Base-by-base conservation (phyloP, 2,113 vertebrate species). In the Passer montanus region DNA sequence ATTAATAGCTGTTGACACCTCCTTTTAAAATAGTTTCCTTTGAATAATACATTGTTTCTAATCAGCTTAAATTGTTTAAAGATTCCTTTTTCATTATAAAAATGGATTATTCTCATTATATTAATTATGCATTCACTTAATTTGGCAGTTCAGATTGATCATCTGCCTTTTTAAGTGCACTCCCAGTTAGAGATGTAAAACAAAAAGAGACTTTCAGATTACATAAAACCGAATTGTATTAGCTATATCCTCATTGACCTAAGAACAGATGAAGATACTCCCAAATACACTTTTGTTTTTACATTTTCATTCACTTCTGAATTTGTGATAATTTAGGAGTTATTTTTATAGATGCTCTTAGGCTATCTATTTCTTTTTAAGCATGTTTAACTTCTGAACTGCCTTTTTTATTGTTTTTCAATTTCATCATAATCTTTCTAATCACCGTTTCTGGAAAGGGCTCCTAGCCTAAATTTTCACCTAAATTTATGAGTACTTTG, bases 21-120 rank as follows among this genome's bases (percentile, higher is more conserved):
- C 31, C 8, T 75, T 87, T 94, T 92, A 69, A 85, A 96, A 80
- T 79, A 87, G 75, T 82, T 95, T 88, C 66, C 41, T 94, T 85
- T 96, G 84, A 96, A 97, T 97, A 90, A 97, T 94, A 53, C 76
- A 96, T 94, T 79, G 30, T 87, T 90, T 93, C 88, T 96, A 94
- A 93, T 95, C 93, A 94, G 23, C 55, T 68, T 67, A 59, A 92
- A 94, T 84, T 92, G 82, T 83, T 86, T 89, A 93, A 93, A 37
- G 14, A 83, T 75, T 84, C 62, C 37, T 70, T 93, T 95, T 90
- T 89, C 68, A 86, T 94, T 94, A 89, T 58, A 89, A 95, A 93
- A 97, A 87, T 77, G 31, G n/a, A 93, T 95, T 96, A 87, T 94
- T 92, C 94, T 95, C 82, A 92, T 92, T 95, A 80, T 83, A 84